These are phyloP conservation scores for Peucedramus taeniatus DNA, from an alignment of 2,113 vertebrate genomes.

Conservation along the genomic window DNA sequence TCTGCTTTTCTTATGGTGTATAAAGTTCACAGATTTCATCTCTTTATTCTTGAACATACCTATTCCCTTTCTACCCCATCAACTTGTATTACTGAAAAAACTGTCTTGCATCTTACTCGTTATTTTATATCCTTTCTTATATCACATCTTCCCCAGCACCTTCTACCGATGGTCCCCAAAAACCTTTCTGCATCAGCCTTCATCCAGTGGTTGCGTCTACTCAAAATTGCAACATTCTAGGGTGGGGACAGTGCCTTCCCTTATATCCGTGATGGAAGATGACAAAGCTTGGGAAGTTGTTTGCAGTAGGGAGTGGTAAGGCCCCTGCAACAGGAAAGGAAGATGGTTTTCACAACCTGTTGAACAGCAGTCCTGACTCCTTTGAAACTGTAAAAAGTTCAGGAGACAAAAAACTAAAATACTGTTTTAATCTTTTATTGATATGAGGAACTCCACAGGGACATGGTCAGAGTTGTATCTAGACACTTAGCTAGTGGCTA, in stretches of 20 bases:
- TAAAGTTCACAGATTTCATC: background rate
- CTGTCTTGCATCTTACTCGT: background rate
- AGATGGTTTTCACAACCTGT: background rate
- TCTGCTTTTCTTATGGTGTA: background rate
- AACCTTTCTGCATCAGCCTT: background rate
- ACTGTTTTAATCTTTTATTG: background rate
- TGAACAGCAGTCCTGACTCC: background rate
- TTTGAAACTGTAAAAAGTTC: background rate
- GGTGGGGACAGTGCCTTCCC: background rate
- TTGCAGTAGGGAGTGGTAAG: background rate
- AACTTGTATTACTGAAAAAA: background rate
- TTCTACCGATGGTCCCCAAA: background rate
- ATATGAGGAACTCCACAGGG: background rate
- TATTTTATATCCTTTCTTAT: background rate
- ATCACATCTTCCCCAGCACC: background rate
- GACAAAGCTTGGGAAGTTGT: background rate
- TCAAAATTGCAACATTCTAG: fast-evolving
- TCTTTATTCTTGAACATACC: background rate
- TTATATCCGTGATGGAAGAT: background rate
- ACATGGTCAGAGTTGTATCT: background rate
- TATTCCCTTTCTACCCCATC: background rate
- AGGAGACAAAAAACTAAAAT: background rate
- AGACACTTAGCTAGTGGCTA: background rate
- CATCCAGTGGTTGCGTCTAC: background rate
- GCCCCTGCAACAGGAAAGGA: background rate